Conservation (phyloP, 2,797 vertebrate species). For the Pseudopleuronectes americanus region DNA sequence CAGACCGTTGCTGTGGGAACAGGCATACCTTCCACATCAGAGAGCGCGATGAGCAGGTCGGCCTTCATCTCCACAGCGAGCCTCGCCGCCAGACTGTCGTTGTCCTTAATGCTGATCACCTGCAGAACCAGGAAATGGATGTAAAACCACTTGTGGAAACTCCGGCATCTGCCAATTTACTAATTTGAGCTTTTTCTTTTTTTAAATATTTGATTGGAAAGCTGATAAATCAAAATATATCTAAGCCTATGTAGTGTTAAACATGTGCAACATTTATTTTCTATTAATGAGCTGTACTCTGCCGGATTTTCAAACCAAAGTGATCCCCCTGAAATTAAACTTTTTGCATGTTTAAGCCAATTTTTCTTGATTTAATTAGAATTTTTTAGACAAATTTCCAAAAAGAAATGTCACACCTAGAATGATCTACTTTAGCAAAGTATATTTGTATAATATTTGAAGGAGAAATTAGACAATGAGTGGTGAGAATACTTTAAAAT, state of each 20-base stretch:
- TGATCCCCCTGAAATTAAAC: too few relatives aligned
- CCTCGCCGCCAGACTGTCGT: slow-evolving; percentile 96
- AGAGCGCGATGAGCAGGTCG: slow-evolving; percentile 95
- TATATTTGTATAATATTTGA: not conserved
- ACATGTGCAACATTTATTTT: too few relatives aligned
- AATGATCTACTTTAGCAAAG: not conserved
- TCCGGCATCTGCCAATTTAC: slow-evolving; percentile 11
- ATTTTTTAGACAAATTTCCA: too few relatives aligned
- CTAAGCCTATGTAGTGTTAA: too few relatives aligned
- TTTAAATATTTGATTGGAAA: not conserved
- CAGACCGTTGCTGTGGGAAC: slow-evolving; percentile 46
- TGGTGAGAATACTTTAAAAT: not conserved
- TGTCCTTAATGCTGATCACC: slow-evolving; percentile 99
- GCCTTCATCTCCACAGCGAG: slow-evolving; percentile 98
- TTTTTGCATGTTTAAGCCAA: too few relatives aligned
- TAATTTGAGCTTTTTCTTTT: not conserved
- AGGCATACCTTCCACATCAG: slow-evolving; percentile 94
- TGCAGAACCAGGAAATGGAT: slow-evolving; percentile 62
- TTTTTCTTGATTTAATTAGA: too few relatives aligned
- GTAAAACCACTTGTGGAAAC: not conserved
- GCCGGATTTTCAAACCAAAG: too few relatives aligned
- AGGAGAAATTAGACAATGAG: not conserved
- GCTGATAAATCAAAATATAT: too few relatives aligned
- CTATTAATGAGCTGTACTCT: too few relatives aligned
- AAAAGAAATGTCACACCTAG: too few relatives aligned